Evolutionary conservation across 1,140 invertebrate species (phyloP).

Genomic region (Drosophila novamexicana): DNA sequence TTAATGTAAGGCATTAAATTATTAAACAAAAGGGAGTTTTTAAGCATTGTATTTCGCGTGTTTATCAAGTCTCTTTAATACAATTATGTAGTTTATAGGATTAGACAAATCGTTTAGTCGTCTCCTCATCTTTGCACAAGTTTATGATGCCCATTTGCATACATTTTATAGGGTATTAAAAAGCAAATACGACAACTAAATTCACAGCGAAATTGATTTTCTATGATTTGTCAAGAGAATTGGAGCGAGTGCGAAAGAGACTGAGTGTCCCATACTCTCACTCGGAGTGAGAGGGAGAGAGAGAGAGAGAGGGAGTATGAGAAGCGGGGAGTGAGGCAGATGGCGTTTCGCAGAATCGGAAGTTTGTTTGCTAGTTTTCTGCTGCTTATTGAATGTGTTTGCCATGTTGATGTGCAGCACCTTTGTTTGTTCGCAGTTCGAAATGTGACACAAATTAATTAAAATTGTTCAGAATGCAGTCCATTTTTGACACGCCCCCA

Average conservation of each 20-base stretch:
- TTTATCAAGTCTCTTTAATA: too few relatives aligned
- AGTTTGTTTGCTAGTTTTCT: conserved; percentile 27
- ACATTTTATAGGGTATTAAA: conserved; percentile 16
- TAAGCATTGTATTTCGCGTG: too few relatives aligned
- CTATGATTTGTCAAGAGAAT: conserved; percentile 33
- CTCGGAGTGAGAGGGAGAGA: neutral
- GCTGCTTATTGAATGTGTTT: conserved; percentile 33
- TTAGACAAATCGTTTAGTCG: neutral
- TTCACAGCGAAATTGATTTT: conserved; percentile 48
- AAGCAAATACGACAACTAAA: conserved; percentile 31
- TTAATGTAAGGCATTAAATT: too few relatives aligned
- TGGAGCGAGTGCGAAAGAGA: too few relatives aligned
- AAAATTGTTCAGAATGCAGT: conserved; percentile 28
- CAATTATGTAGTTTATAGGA: neutral
- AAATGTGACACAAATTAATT: conserved; percentile 51
- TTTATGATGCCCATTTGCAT: neutral
- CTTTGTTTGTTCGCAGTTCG: conserved; percentile 31
- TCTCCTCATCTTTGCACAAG: neutral
- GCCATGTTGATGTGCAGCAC: conserved; percentile 25
- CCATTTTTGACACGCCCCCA: neutral
- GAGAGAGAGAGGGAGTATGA: neutral
- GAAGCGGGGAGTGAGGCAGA: neutral
- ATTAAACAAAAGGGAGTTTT: too few relatives aligned
- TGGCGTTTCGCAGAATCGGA: neutral
- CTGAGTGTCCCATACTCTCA: too few relatives aligned